Percentiles rank a stretch among this genome's conserved stretches.
These are phyloP conservation scores for Leptopilina clavipes DNA, from an alignment of 1,140 invertebrate species.

Conservation along the genomic window DNA sequence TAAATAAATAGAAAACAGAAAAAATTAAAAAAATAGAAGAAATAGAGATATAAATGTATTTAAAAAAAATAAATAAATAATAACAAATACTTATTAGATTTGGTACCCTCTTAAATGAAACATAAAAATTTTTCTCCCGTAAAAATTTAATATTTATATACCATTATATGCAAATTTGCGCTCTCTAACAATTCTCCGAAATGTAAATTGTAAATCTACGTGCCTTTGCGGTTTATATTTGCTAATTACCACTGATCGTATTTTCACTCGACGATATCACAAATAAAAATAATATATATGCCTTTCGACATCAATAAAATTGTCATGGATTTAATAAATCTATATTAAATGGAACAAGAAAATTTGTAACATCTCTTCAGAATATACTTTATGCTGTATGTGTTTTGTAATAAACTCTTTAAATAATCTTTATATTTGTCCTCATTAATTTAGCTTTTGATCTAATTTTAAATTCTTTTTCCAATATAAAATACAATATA, in stretches of 20 bases:
- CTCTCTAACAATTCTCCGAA: slow-evolving; percentile 12
- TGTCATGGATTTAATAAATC: not conserved
- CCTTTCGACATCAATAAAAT: not conserved
- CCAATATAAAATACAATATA: no score
- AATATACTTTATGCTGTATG: slow-evolving; percentile 30
- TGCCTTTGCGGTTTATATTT: slow-evolving; percentile 17
- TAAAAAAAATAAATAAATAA: not conserved
- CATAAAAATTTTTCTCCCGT: slow-evolving; percentile 1
- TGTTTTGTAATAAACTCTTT: slow-evolving; percentile 25
- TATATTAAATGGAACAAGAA: not conserved
- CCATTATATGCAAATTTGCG: slow-evolving; percentile 7
- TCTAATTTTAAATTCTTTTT: no score
- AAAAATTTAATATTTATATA: slow-evolving; percentile 22
- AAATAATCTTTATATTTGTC: not conserved
- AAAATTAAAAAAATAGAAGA: not conserved
- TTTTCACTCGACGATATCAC: slow-evolving; percentile 18
- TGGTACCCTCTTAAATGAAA: slow-evolving; percentile 27
- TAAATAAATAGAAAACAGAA: no score
- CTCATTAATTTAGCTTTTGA: not conserved
- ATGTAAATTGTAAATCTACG: slow-evolving; percentile 32
- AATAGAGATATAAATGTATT: not conserved
- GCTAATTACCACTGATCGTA: slow-evolving; percentile 17
- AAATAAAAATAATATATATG: not conserved
- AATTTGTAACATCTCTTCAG: slow-evolving; percentile 20
- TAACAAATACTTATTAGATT: slow-evolving; percentile 1